Evolutionary conservation across 2,113 vertebrate species (phyloP).

Genomic region (Megatriorchis doriae): DNA sequence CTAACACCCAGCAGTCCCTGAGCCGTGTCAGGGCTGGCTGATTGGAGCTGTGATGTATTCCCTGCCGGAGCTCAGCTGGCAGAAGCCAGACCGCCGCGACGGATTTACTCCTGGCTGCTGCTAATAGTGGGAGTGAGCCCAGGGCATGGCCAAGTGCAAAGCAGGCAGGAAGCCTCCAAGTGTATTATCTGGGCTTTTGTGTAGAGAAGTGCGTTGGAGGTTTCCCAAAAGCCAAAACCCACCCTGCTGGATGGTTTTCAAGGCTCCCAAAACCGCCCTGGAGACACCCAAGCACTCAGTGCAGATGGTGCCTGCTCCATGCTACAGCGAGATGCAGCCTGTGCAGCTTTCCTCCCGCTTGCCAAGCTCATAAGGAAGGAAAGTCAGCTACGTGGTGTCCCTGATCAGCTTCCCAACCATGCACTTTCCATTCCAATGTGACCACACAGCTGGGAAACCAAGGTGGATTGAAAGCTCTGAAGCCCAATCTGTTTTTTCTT

Average conservation of each 20-base stretch:
- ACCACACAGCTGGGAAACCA: neutral
- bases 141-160: neutral
- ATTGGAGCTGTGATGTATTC: neutral
- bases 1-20: neutral
- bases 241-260: neutral
- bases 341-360: neutral
- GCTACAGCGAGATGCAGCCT: rapidly evolving
- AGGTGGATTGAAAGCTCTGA: neutral
- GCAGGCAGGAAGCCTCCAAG: rapidly evolving
- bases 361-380: neutral
- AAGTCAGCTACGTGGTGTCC: neutral
- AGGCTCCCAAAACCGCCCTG: neutral
- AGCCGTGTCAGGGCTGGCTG: rapidly evolving
- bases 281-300: neutral
- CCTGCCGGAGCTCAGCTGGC: neutral
- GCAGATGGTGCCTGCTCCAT: neutral
- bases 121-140: neutral
- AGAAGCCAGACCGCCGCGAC: rapidly evolving
- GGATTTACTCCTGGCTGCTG: neutral
- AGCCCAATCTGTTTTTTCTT: neutral
- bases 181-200: neutral
- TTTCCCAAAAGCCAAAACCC: neutral
- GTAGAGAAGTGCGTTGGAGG: neutral
- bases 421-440: neutral
- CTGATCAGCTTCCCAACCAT: neutral